Percentiles rank a stretch among this genome's conserved stretches.
Conservation (phyloP, 2,888 invertebrate species). For the Patella depressa region DNA sequence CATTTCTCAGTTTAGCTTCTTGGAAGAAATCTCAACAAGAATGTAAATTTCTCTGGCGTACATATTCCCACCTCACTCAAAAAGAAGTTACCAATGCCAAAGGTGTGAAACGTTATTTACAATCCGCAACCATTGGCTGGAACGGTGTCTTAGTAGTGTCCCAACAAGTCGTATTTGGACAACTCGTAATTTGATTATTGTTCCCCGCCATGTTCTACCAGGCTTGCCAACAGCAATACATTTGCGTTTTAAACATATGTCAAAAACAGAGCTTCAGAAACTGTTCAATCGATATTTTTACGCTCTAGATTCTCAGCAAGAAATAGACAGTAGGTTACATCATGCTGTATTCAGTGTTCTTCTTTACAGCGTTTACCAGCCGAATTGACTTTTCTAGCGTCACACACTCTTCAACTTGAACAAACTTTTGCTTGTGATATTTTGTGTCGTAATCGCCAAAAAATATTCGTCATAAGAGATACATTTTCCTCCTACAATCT, state of each 20-base stretch:
- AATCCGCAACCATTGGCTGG: background rate
- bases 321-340: background rate
- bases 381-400: background rate
- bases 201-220: background rate
- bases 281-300: conserved; percentile 5
- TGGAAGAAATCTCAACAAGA: conserved; percentile 13
- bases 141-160: conserved; percentile 9
- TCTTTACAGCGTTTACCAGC: background rate
- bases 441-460: background rate
- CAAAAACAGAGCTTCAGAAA: background rate
- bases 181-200: background rate
- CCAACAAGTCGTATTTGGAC: background rate
- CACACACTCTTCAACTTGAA: background rate
- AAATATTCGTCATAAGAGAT: background rate
- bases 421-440: background rate
- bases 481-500: background rate
- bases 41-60: background rate
- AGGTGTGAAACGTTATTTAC: conserved; percentile 10
- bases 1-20: background rate
- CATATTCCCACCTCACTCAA: conserved; percentile 8
- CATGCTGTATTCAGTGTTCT: background rate
- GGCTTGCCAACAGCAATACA: conserved; percentile 6
- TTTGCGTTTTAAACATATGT: conserved; percentile 1
- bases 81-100: conserved; percentile 1
- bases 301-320: background rate